Base-by-base conservation (phyloP, 2,113 vertebrate genomes). In the Acinonyx jubatus region DNA sequence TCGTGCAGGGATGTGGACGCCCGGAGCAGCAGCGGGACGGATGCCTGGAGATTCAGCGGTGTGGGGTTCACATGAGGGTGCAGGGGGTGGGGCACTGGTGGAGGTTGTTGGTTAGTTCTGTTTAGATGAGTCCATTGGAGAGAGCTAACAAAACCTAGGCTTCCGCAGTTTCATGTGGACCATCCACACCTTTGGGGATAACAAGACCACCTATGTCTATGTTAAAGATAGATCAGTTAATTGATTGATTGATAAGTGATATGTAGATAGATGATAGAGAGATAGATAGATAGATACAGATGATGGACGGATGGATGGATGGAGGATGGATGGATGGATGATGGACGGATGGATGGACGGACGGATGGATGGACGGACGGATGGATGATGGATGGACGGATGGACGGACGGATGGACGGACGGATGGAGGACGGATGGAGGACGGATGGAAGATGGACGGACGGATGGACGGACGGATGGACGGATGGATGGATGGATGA, bases 11-110 rank as follows among this genome's bases (percentile, higher is more conserved):
- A 21, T 21, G 8, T 9, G 25, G 7, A 10, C 36, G 65, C 13
- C 50, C 7, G 13, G n/a, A 73, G 27, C 27, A 50, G 7, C 52
- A 36, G 36, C 5, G 1, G 10, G 5, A 5, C 4, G 7, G 61
- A 29, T 1, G n/a, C 38, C 68, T 88, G 27, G 55, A 9, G 27
- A 33, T 41, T 55, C 13, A 19, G 0, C 1, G 19, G 38, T 23
- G 15, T 63, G 52, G 8, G 2, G 15, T 15, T 61, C 57, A 61
- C 21, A 8, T 3, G 1, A 23, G 11, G 38, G 12, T 0, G 0
- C 10, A 31, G 25, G 21, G 45, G 45, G 14, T 13, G 5, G 38
- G 61, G 2, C 7, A 14, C 16, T 2, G 5, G 16, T 14, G 10
- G 41, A 83, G 29, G 31, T 0, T 31, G 27, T 14, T 0, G 7